Conservation (phyloP, 2,888 invertebrate genomes). For the Cephus rjabovi region DNA sequence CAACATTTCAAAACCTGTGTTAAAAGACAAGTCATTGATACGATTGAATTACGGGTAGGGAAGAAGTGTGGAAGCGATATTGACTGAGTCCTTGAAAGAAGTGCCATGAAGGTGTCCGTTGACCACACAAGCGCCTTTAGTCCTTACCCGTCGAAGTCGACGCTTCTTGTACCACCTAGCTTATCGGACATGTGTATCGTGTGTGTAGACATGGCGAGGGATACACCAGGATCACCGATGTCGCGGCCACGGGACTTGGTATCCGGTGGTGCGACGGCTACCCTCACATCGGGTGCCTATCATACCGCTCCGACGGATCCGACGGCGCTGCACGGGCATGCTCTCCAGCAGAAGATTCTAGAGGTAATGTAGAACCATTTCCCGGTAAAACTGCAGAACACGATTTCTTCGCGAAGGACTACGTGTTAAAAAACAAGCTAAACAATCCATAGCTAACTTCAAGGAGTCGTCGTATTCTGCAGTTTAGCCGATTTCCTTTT, state of each 20-base stretch:
- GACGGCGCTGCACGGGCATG: slow-evolving; percentile 71
- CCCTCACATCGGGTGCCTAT: slow-evolving; percentile 67
- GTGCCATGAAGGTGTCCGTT: slow-evolving; percentile 39
- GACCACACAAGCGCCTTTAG: slow-evolving; percentile 43
- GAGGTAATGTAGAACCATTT: slow-evolving; percentile 68
- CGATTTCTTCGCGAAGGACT: no score
- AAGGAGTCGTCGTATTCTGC: no score
- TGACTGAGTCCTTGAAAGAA: neutral
- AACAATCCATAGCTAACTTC: no score
- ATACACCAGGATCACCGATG: slow-evolving; percentile 67
- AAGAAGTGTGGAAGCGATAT: no score
- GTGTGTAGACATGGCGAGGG: slow-evolving; percentile 67
- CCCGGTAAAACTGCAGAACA: neutral
- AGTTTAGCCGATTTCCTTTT: slow-evolving; percentile 10
- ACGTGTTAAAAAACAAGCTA: no score
- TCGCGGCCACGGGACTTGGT: slow-evolving; percentile 63
- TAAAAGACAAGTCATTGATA: neutral
- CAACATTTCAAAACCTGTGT: neutral
- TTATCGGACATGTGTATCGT: slow-evolving; percentile 47
- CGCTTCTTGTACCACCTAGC: slow-evolving; percentile 14
- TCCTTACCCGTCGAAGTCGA: slow-evolving; percentile 32
- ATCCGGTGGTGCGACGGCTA: slow-evolving; percentile 63
- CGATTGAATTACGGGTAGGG: no score
- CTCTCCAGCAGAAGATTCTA: slow-evolving; percentile 77
- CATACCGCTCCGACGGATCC: slow-evolving; percentile 67